Evolutionary conservation across 2,888 invertebrate genomes (phyloP).

Genomic region (Meiosimyza platycephala): DNA sequence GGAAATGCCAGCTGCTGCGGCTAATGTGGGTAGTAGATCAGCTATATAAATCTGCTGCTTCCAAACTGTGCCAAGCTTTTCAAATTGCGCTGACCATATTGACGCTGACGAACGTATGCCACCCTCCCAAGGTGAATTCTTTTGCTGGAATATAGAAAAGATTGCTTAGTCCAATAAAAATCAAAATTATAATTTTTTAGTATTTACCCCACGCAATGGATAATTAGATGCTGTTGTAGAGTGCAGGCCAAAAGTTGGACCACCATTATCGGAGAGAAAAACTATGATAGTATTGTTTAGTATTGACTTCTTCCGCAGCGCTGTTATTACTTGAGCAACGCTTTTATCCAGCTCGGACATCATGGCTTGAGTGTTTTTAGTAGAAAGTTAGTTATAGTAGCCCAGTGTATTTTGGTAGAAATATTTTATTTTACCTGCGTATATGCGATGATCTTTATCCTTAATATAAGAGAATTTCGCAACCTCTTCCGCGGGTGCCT

Average conservation of each 20-base stretch:
- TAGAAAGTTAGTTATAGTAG: neutral
- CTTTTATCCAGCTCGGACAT: slow-evolving; percentile 86
- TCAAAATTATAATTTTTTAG: neutral
- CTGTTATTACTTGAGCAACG: slow-evolving; percentile 79
- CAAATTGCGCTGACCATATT: slow-evolving; percentile 76
- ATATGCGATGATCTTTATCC: slow-evolving; percentile 74
- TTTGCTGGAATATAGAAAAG: slow-evolving; percentile 69
- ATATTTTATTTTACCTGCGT: slow-evolving; percentile 71
- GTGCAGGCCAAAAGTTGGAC: slow-evolving; percentile 77
- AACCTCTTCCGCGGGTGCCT: slow-evolving; percentile 79
- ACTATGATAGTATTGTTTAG: slow-evolving; percentile 85
- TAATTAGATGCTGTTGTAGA: slow-evolving; percentile 82
- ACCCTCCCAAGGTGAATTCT: slow-evolving; percentile 87
- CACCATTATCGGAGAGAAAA: slow-evolving; percentile 91
- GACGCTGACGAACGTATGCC: slow-evolving; percentile 81
- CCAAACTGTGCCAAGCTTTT: slow-evolving; percentile 70
- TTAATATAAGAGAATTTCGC: slow-evolving; percentile 76
- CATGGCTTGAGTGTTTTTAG: slow-evolving; percentile 74
- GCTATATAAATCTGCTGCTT: slow-evolving; percentile 80
- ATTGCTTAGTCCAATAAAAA: slow-evolving; percentile 4
- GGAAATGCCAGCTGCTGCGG: slow-evolving; percentile 55
- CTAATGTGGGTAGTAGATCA: slow-evolving; percentile 85
- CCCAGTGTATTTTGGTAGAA: no score
- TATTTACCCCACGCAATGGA: slow-evolving; percentile 79
- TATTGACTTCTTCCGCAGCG: slow-evolving; percentile 75